Percentiles rank a stretch among this genome's conserved stretches.
Evolutionary conservation across 2,113 vertebrate species (phyloP).

Genomic region (Rynchops niger): DNA sequence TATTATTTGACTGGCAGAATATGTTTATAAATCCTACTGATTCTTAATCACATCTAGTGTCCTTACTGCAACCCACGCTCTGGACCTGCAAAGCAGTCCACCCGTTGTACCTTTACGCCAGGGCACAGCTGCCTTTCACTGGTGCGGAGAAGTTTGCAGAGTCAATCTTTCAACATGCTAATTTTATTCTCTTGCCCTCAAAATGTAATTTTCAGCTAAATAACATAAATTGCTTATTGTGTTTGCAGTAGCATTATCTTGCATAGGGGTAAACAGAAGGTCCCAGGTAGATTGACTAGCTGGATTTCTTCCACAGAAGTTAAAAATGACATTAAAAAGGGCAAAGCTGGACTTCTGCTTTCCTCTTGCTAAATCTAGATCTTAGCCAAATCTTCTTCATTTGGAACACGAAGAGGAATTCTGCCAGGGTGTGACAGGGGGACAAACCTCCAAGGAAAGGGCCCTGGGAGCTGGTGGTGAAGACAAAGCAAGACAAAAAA

Average conservation of each 20-base stretch:
- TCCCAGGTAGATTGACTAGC: not conserved
- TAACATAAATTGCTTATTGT: not conserved
- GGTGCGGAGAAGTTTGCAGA: not conserved
- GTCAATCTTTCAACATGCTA: not conserved
- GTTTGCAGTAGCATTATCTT: not conserved
- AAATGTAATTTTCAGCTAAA: not conserved
- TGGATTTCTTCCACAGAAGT: not conserved
- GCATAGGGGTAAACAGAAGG: not conserved
- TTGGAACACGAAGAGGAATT: not conserved
- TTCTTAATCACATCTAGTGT: not conserved
- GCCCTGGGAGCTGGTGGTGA: not conserved
- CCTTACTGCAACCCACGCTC: not conserved
- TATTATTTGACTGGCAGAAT: not conserved
- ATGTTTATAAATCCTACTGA: not conserved
- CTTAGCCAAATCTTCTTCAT: not conserved
- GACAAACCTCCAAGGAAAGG: not conserved
- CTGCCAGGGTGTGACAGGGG: not conserved
- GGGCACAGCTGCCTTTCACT: not conserved
- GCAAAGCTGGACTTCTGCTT: not conserved
- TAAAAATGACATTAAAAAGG: not conserved
- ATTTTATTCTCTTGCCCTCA: not conserved
- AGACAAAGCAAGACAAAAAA: not conserved
- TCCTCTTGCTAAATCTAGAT: not conserved
- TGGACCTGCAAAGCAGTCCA: not conserved
- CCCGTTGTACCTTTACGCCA: rapidly evolving